Evolutionary conservation across 2,113 vertebrate species (phyloP).

Genomic region (Pygoscelis adeliae): DNA sequence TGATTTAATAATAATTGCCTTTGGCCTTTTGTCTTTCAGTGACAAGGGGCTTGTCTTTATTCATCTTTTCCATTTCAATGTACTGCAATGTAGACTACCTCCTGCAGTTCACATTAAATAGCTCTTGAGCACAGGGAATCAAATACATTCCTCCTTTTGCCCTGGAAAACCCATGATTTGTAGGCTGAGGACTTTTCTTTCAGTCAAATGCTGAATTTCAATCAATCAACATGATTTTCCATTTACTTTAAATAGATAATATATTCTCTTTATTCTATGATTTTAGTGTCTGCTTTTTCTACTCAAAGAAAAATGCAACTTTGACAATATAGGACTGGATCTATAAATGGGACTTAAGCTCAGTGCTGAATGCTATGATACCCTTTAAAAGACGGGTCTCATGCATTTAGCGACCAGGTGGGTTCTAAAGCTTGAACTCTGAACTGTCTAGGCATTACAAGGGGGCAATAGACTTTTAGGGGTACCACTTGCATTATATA

Average conservation of each 20-base stretch:
- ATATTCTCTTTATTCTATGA: not conserved
- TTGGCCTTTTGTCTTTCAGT: constrained; percentile 11
- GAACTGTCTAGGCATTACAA: not conserved
- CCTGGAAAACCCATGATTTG: not conserved
- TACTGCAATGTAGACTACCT: not conserved
- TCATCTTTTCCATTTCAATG: not conserved
- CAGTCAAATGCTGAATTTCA: not conserved
- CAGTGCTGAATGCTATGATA: not conserved
- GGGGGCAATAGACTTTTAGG: not conserved
- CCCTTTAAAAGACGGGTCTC: not conserved
- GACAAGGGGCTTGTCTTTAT: not conserved
- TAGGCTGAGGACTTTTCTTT: not conserved
- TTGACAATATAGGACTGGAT: not conserved
- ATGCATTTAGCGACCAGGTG: not conserved
- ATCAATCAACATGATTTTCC: not conserved
- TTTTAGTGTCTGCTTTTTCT: not conserved
- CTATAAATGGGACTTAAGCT: not conserved
- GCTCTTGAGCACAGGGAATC: not conserved
- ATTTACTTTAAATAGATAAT: not conserved
- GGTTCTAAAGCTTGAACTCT: not conserved
- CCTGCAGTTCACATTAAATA: not conserved
- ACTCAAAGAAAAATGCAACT: not conserved
- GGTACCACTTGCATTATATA: not conserved
- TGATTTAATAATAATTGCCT: constrained; percentile 9
- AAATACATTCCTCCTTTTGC: not conserved